These are phyloP conservation scores for Dinocampus coccinellae DNA, from an alignment of 2,888 invertebrate genomes.

Conservation along the genomic window DNA sequence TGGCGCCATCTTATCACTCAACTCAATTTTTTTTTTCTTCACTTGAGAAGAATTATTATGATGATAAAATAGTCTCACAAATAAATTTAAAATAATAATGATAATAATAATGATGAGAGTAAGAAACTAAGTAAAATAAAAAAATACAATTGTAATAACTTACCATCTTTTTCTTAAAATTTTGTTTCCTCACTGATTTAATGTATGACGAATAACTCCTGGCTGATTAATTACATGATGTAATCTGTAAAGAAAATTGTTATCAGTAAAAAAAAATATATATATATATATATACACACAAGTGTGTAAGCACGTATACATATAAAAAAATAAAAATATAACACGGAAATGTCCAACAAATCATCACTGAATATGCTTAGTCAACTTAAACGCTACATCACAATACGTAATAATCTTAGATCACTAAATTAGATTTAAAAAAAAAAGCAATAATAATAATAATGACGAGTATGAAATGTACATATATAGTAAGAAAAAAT, in stretches of 20 bases:
- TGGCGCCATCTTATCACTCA: conserved; percentile 49
- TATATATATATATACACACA: too few species aligned
- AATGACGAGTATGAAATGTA: background rate
- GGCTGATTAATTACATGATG: conserved; percentile 8
- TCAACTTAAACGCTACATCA: background rate
- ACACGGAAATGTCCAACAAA: conserved; percentile 17
- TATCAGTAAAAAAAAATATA: background rate
- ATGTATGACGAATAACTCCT: conserved; percentile 8
- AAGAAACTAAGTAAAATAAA: background rate
- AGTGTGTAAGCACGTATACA: too few species aligned
- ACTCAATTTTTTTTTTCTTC: background rate
- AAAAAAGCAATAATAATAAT: background rate
- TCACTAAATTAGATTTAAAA: background rate
- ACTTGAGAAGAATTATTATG: background rate
- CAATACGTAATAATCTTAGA: background rate
- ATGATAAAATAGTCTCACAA: background rate
- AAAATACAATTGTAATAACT: background rate
- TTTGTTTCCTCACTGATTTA: conserved; percentile 2
- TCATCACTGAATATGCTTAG: background rate
- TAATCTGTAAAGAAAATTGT: conserved; percentile 19
- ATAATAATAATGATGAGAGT: background rate
- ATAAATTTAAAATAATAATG: too few species aligned
- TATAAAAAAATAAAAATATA: background rate
- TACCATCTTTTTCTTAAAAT: conserved; percentile 24
- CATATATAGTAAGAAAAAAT: background rate